Percentiles rank a stretch among this genome's conserved stretches.
These are phyloP conservation scores for Siphlonurus alternatus DNA, from an alignment of 2,888 invertebrate species.

Conservation along the genomic window DNA sequence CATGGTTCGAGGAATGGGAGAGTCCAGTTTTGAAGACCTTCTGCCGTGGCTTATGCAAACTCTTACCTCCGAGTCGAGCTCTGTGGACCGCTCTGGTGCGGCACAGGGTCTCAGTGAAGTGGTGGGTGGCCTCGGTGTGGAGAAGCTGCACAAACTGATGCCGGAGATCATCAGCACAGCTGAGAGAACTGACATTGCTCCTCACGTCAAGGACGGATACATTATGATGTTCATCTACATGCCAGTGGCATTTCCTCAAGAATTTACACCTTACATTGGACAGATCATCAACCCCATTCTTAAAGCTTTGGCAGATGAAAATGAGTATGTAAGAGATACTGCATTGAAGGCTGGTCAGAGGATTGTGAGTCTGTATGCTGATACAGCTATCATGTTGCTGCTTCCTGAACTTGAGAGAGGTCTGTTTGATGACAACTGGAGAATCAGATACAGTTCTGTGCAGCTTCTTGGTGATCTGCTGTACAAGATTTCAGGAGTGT, in stretches of 20 bases:
- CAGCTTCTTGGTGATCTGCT: constrained; percentile 89
- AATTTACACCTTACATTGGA: constrained; percentile 90
- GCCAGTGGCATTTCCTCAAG: constrained; percentile 89
- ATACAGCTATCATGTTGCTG: constrained; percentile 80
- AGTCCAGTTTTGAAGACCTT: constrained; percentile 86
- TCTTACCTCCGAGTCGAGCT: constrained; percentile 83
- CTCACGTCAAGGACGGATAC: constrained; percentile 98
- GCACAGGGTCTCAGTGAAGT: constrained; percentile 97
- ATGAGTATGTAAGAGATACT: constrained; percentile 95
- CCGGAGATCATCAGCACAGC: constrained; percentile 91
- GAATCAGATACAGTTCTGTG: constrained; percentile 86
- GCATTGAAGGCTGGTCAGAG: constrained; percentile 92
- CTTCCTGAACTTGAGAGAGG: constrained; percentile 89
- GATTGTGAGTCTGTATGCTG: constrained; percentile 91
- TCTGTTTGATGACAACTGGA: constrained; percentile 96
- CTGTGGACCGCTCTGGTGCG: constrained; percentile 90
- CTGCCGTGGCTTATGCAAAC: constrained; percentile 98
- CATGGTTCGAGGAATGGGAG: constrained; percentile 96
- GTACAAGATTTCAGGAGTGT: constrained; percentile 92
- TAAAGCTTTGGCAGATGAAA: constrained; percentile 95
- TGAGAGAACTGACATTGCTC: constrained; percentile 80
- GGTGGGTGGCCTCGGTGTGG: constrained; percentile 87
- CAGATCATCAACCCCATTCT: constrained; percentile 94
- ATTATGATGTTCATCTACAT: constrained; percentile 99
- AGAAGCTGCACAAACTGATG: constrained; percentile 92